Conservation (phyloP, 2,888 invertebrate species). For the Cybosia mesomella region DNA sequence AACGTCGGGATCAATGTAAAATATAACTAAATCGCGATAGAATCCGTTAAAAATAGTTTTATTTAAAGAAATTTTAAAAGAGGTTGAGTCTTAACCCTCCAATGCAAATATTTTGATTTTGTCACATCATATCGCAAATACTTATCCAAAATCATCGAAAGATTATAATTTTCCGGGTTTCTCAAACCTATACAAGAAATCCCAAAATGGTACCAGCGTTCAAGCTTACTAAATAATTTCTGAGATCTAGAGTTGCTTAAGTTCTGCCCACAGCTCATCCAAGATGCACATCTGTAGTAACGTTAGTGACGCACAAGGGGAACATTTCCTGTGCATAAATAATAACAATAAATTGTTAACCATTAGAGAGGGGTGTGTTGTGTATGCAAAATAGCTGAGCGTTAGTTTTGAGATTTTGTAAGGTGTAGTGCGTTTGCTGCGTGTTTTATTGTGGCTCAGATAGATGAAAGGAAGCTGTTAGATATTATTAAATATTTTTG, state of each 20-base stretch:
- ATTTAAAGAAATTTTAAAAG: no score
- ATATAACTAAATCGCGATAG: no score
- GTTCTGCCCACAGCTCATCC: slow-evolving; percentile 48
- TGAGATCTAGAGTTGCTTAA: slow-evolving; percentile 23
- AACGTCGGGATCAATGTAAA: no score
- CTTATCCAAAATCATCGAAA: neutral
- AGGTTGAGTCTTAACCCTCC: no score
- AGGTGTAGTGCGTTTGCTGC: slow-evolving; percentile 9
- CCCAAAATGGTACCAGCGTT: slow-evolving; percentile 18
- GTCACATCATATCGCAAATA: neutral
- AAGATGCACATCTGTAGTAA: slow-evolving; percentile 49
- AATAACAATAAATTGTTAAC: slow-evolving; percentile 70
- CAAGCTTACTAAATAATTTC: slow-evolving; percentile 39
- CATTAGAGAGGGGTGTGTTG: slow-evolving; percentile 62
- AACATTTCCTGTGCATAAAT: slow-evolving; percentile 68
- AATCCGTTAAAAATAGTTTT: neutral
- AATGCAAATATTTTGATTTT: neutral
- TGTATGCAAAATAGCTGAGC: slow-evolving; percentile 73
- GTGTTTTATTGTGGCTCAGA: neutral
- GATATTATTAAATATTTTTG: slow-evolving; percentile 5
- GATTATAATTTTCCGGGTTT: neutral
- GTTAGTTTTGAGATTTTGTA: slow-evolving; percentile 38
- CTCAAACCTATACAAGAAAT: neutral
- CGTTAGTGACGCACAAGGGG: slow-evolving; percentile 56
- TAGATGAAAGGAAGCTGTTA: neutral